Evolutionary conservation across 2,797 vertebrate genomes (phyloP), one percentile per base, ranked within the genome.

Genomic region (Mormyrops boulengeri): DNA sequence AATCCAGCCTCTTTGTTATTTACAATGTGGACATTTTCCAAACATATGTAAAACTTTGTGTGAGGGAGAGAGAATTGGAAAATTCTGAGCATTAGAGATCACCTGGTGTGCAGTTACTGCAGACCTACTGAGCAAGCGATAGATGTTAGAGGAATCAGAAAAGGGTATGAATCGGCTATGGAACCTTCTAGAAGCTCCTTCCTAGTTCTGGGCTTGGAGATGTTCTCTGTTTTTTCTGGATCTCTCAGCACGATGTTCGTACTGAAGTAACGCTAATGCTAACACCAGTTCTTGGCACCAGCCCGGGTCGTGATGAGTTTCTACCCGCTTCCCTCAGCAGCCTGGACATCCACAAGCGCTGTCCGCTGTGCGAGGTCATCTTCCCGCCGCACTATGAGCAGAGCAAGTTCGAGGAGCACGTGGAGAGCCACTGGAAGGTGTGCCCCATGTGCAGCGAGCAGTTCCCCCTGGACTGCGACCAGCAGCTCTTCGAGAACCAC

Each of bases 341-440:
- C 90, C 96, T 96, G 44, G 96, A 97, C 4, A 95, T 97, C 49
- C 97, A 97, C 91, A 98, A 98, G 96, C 98, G 97, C 55, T 99
- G 98, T 92, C 99, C 98, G 0, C 94, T 99, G 0, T 99, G 99
- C 0, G 97, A 98, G 87, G 94, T 99, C 92, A 97, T 98, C 95
- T 99, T 99, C 92, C 98, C 99, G 0, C 99, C 99, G 0, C 98
- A 99, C 95, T 99, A 98, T 0, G 97, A 99, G 92, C 98, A 99
- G 96, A 96, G 95, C 94, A 98, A 97, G 92, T 99, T 99, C 88
- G 98, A 99, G 95, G 97, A 97, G 14, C 98, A 99, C 0, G 98
- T 99, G 11, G 98, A 99, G 93, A 98, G 97, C 89, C 99, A 99
- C 96, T 99, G 98, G 99, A 99, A 99, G 94, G 96, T 99, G 52